phyloP scores from a whole-genome alignment of 2,113 vertebrate genomes.

The Mesoclemmys tuberculata region DNA sequence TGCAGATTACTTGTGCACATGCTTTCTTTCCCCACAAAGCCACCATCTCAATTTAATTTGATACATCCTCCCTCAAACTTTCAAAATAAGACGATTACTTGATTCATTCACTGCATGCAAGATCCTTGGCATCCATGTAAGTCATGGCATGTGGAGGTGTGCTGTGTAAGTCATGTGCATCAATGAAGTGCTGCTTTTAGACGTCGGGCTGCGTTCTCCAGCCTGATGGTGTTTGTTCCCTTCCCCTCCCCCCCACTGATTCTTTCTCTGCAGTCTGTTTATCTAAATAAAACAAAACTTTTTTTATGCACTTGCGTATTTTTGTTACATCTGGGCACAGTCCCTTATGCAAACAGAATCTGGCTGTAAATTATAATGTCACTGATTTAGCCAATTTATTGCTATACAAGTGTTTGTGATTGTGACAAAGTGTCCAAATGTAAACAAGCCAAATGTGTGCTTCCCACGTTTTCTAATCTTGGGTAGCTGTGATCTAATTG shows the following conservation, averaged over 20 bases:
- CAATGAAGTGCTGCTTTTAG: background rate
- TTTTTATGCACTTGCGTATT: constrained; percentile 10
- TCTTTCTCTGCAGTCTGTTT: background rate
- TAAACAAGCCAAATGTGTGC: constrained; percentile 13
- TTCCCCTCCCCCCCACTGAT: background rate
- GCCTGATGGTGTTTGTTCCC: constrained; percentile 28
- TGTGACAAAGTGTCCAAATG: constrained; percentile 27
- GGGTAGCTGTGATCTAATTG: background rate
- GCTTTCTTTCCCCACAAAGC: background rate
- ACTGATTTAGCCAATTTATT: constrained; percentile 49
- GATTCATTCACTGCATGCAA: background rate
- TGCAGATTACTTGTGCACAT: background rate
- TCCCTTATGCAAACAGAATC: constrained; percentile 3
- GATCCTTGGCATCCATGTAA: rapidly evolving
- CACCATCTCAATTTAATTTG: background rate
- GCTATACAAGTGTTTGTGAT: constrained; percentile 67
- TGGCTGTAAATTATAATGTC: constrained; percentile 45
- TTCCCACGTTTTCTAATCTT: background rate
- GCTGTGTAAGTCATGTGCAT: background rate
- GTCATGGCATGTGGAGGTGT: background rate
- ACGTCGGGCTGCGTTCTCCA: rapidly evolving
- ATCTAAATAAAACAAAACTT: constrained; percentile 52
- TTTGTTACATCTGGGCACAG: constrained; percentile 55
- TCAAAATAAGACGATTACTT: background rate
- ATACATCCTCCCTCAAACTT: background rate